A percentile compares a stretch with the other conserved stretches of the same genome.
These are phyloP conservation scores for Pterostichus madidus DNA, from an alignment of 2,888 invertebrate species.

Conservation along the genomic window DNA sequence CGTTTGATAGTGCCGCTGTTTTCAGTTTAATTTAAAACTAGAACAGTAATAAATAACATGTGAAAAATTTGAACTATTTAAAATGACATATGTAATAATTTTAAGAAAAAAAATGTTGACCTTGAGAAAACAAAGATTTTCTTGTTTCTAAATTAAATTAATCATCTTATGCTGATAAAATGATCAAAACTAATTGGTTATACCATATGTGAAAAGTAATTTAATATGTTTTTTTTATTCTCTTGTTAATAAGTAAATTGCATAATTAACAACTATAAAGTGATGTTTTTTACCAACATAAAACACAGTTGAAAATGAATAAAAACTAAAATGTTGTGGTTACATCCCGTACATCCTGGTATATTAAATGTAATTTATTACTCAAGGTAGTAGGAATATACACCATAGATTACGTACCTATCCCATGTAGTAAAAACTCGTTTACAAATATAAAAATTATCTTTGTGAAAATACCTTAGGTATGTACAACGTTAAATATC, in stretches of 20 bases:
- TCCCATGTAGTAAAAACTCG: slow-evolving; percentile 11
- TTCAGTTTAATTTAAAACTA: neutral
- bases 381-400: neutral
- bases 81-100: no score
- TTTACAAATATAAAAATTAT: no score
- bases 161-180: slow-evolving; percentile 1
- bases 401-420: neutral
- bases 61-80: neutral
- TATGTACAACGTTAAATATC: no score
- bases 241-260: slow-evolving; percentile 9
- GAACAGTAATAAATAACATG: neutral
- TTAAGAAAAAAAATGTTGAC: neutral
- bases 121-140: neutral
- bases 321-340: slow-evolving; percentile 21
- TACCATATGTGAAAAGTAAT: slow-evolving; percentile 13
- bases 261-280: neutral
- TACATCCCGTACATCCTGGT: slow-evolving; percentile 24
- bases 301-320: slow-evolving; percentile 4
- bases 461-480: no score
- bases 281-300: slow-evolving; percentile 6
- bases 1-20: no score
- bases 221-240: slow-evolving; percentile 15
- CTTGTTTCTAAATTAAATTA: slow-evolving; percentile 3
- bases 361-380: slow-evolving; percentile 25
- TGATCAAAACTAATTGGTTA: slow-evolving; percentile 1